Base-by-base conservation (phyloP, 2,113 vertebrate species). In the Reinhardtius hippoglossoides region DNA sequence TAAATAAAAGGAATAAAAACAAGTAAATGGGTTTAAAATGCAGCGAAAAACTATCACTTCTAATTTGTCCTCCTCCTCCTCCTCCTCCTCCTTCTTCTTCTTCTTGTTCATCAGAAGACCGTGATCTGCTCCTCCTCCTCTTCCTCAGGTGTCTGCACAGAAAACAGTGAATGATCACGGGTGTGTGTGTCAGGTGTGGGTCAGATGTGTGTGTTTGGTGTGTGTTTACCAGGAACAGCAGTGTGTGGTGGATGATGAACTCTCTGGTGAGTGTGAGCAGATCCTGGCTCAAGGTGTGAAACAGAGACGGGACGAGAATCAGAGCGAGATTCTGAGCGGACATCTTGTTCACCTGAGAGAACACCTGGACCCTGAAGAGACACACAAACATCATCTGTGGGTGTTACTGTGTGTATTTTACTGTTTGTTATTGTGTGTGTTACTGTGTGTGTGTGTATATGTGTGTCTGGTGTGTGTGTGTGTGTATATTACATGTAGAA, bases 291-390 rank as follows among this genome's bases (percentile, higher is more conserved):
- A 92, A 31, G n/a, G 83, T 82, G 71, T 92, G 83, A 52, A 95
- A 95, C 62, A 95, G 75, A 0, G 88, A 90, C 0, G 94, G 94
- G 9, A 85, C 90, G 64, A 95, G 89, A 57, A 95, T 93, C 81
- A 95, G 24, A 0, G 94, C 93, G 80, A 95, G 88, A 74, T 94
- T 95, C 0, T 95, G 90, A 18, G 91, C 92, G 0, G 93, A 94
- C 94, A 95, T 95, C 70, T 72, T 91, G 85, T 95, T 95, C 14
- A 88, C 85, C 66, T 84, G 78, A 54, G 93, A 94, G 81, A 92
- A 93, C 21, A 90, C 23, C 90, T 95, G 95, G 24, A 95, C 84
- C 63, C 95, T 95, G 84, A 2, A 13, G 59, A 35, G 52, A 55
- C n/a, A 14, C 21, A 23, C 8, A 21, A 23, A 55, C n/a, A 23